Percentiles rank a stretch among this genome's conserved stretches.
Conservation (phyloP, 2,888 invertebrate species). For the Orgyia antiqua region DNA sequence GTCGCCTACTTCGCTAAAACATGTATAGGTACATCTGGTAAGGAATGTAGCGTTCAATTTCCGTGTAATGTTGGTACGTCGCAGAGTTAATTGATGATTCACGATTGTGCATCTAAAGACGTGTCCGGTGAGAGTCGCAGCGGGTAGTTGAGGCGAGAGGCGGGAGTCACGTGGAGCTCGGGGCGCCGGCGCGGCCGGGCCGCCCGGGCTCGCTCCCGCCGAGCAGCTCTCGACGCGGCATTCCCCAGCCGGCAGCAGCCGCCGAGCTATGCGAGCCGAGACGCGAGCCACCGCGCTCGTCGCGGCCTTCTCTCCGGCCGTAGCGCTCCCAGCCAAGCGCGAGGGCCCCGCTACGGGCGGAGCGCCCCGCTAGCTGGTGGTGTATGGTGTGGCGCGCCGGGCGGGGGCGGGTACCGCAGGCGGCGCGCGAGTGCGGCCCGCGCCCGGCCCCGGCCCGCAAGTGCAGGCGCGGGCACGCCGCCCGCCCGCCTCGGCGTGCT, state of each 20-base stretch:
- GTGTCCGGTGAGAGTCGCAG: slow-evolving; percentile 45
- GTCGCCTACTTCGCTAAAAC: too few relatives aligned
- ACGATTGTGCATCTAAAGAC: slow-evolving; percentile 66
- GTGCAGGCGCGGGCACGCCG: slow-evolving; percentile 54
- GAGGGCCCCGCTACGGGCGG: slow-evolving; percentile 60
- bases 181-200: slow-evolving; percentile 70
- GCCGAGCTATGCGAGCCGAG: slow-evolving; percentile 56
- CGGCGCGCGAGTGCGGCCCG: slow-evolving; percentile 66
- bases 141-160: slow-evolving; percentile 25
- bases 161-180: slow-evolving; percentile 58
- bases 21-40: too few relatives aligned
- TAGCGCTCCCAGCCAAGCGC: slow-evolving; percentile 57
- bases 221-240: slow-evolving; percentile 63
- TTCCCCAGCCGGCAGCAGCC: slow-evolving; percentile 59
- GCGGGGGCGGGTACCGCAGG: slow-evolving; percentile 63
- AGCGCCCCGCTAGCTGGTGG: slow-evolving; percentile 58
- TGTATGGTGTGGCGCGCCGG: slow-evolving; percentile 59
- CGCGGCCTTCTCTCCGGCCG: slow-evolving; percentile 55
- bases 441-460: slow-evolving; percentile 43
- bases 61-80: slow-evolving; percentile 31
- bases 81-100: slow-evolving; percentile 59
- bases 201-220: slow-evolving; percentile 53
- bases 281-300: slow-evolving; percentile 41
- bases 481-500: slow-evolving; percentile 58
- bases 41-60: slow-evolving; percentile 37